These are phyloP conservation scores for Cassiopea xamachana DNA, from an alignment of 30 jellyfish, hydroid and myxozoan genomes.

Conservation along the genomic window DNA sequence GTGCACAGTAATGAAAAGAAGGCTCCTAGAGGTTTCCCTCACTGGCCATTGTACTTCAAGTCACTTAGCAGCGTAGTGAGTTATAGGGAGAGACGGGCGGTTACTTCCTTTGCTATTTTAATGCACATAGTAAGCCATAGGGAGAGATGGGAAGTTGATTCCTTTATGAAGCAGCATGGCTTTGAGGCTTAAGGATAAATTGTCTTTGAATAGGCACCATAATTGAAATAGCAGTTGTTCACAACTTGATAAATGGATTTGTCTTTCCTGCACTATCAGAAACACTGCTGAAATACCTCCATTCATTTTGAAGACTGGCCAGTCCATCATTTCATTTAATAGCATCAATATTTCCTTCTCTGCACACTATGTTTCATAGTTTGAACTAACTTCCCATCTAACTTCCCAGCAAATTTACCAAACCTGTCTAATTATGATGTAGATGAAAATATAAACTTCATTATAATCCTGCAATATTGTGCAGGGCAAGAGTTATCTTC, in stretches of 20 bases:
- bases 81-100: too few relatives aligned
- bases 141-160: too few relatives aligned
- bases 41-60: too few relatives aligned
- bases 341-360: conserved; percentile 11
- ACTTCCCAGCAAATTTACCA: conserved; percentile 48
- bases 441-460: conserved; percentile 7
- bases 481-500: conserved; percentile 3
- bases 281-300: conserved; percentile 23
- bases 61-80: too few relatives aligned
- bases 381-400: conserved; percentile 38
- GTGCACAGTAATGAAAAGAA: too few relatives aligned
- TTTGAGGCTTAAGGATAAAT: too few relatives aligned
- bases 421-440: conserved; percentile 36
- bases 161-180: too few relatives aligned
- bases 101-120: too few relatives aligned
- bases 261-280: conserved; percentile 24
- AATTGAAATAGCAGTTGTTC: too few relatives aligned
- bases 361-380: conserved; percentile 8
- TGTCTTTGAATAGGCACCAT: too few relatives aligned
- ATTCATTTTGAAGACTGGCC: conserved; percentile 53
- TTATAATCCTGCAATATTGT: background rate
- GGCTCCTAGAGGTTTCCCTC: too few relatives aligned
- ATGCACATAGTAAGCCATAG: too few relatives aligned
- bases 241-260: conserved; percentile 3
- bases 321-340: conserved; percentile 9